Percentiles rank a stretch among this genome's conserved stretches.
phyloP scores from a whole-genome alignment of 2,797 vertebrate genomes.

The Spea hammondii region DNA sequence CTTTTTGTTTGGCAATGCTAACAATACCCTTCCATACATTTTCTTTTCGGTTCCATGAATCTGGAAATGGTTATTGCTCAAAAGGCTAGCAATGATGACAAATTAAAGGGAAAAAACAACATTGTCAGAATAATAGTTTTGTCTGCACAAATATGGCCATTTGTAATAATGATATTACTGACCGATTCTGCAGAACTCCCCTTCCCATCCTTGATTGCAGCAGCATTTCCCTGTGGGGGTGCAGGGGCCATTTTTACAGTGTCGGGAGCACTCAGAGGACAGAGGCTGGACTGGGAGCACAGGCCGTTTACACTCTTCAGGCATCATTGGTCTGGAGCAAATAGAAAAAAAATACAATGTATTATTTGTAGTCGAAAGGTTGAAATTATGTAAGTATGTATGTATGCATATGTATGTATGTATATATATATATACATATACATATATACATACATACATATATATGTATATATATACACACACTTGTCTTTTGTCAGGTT shows the following conservation, averaged over 20 bases:
- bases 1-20: not conserved
- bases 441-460: too few species aligned
- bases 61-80: constrained; percentile 28
- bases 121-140: not conserved
- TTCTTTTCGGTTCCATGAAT: constrained; percentile 37
- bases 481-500: too few species aligned
- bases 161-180: constrained; percentile 60
- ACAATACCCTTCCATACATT: constrained; percentile 28
- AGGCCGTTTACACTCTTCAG: constrained; percentile 87
- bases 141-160: constrained; percentile 11
- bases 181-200: constrained; percentile 91
- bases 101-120: constrained; percentile 35
- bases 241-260: constrained; percentile 93
- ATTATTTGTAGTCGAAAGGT: too few species aligned
- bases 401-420: too few species aligned
- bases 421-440: too few species aligned
- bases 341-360: not conserved
- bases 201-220: constrained; percentile 94
- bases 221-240: constrained; percentile 92
- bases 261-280: constrained; percentile 86
- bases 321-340: constrained; percentile 77
- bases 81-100: constrained; percentile 22
- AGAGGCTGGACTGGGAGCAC: constrained; percentile 83
- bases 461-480: too few species aligned
- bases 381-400: too few species aligned